These are phyloP conservation scores for Meloidogyne hapla DNA, from an alignment of 1,140 invertebrate species.

Conservation along the genomic window DNA sequence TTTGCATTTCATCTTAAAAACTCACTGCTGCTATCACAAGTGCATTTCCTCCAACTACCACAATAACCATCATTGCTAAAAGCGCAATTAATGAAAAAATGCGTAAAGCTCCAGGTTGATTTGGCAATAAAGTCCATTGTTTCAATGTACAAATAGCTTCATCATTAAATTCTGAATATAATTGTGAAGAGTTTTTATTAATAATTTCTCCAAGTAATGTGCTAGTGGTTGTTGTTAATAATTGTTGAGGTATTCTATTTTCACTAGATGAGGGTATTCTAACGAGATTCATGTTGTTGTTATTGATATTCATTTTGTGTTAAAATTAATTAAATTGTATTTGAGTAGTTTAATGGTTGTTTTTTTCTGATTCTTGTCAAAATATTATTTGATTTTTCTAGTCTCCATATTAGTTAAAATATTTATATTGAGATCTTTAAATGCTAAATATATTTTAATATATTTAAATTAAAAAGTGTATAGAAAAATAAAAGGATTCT, in stretches of 20 bases:
- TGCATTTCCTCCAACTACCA: slow-evolving; percentile 75
- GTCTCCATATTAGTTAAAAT: background rate
- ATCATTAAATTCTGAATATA: slow-evolving; percentile 5
- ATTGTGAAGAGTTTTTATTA: background rate
- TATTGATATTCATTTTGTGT: background rate
- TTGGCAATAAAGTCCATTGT: slow-evolving; percentile 56
- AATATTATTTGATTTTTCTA: background rate
- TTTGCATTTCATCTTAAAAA: background rate
- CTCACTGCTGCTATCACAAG: slow-evolving; percentile 86
- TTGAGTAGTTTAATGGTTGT: too few species aligned
- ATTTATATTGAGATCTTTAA: background rate
- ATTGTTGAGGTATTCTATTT: slow-evolving; percentile 9
- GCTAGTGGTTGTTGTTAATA: background rate
- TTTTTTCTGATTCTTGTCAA: background rate
- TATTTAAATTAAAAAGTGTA: background rate
- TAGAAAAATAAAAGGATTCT: background rate
- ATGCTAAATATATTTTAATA: too few species aligned
- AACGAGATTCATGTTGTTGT: slow-evolving; percentile 10
- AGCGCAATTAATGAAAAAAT: slow-evolving; percentile 64
- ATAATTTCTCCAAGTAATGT: slow-evolving; percentile 7
- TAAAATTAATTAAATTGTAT: background rate
- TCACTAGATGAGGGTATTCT: background rate
- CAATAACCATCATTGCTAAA: slow-evolving; percentile 59
- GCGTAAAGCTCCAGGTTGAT: slow-evolving; percentile 61
- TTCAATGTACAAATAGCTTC: slow-evolving; percentile 50